phyloP scores from a whole-genome alignment of 2,888 invertebrate species.

The Lamellibrachia satsuma region DNA sequence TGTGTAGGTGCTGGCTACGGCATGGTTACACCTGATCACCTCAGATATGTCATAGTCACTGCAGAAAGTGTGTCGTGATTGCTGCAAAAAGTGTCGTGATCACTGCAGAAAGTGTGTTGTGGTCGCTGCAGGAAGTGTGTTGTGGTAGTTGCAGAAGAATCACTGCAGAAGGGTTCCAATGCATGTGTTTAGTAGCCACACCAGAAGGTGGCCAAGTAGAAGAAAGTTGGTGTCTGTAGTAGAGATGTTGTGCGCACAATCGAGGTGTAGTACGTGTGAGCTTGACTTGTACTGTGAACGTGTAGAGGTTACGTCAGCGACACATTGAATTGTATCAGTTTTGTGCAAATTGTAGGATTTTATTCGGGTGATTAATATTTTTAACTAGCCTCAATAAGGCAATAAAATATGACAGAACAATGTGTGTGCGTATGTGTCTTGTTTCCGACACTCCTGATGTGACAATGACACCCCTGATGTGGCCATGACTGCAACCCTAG shows the following conservation, averaged over 20 bases:
- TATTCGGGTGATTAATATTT: not conserved
- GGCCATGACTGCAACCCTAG: not conserved
- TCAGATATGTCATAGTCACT: too few species aligned
- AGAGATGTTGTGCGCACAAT: not conserved
- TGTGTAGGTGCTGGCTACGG: too few species aligned
- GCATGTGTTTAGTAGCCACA: not conserved
- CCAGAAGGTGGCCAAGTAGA: not conserved
- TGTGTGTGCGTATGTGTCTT: not conserved
- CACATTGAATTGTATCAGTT: not conserved
- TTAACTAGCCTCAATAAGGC: constrained; percentile 12
- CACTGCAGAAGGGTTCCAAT: not conserved
- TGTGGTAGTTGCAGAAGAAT: not conserved
- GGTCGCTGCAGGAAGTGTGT: not conserved
- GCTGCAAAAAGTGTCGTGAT: too few species aligned
- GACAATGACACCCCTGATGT: not conserved
- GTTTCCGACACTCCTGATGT: not conserved
- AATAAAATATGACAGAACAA: not conserved
- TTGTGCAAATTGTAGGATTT: not conserved
- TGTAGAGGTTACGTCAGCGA: not conserved
- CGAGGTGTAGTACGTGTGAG: not conserved
- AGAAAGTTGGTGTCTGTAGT: not conserved
- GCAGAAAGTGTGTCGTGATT: too few species aligned
- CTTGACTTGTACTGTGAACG: not conserved
- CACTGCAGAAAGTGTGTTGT: too few species aligned
- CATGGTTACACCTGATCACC: too few species aligned